Base-by-base conservation (phyloP, 1,140 invertebrate species). In the Formica exsecta region DNA sequence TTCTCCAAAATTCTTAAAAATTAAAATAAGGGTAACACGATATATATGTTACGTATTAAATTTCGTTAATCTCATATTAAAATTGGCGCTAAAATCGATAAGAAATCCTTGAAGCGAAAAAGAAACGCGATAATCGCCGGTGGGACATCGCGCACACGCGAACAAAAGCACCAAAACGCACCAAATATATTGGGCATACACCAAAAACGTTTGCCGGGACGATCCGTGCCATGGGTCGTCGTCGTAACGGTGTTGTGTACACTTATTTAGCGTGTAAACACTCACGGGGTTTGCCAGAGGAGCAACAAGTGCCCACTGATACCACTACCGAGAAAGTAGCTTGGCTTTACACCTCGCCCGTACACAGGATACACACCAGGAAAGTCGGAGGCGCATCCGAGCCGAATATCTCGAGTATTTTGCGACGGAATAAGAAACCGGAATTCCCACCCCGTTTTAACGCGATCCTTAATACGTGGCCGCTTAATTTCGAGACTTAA, bases 231-330 rank as follows among this genome's bases (percentile, higher is more conserved):
- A 3, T 66, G 76, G 68, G 68, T 71, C 51, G 76, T 81, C 65
- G 83, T 83, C 84, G 88, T 38, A 80, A 73, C 76, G 75, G 59
- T 86, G 85, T 89, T 89, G 84, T 89, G 86, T 77, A 86, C 89
- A 87, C 90, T 92, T 93, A 91, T 93, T 93, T 93, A 93, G 91
- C 89, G 88, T 91, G 92, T 93, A 93, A 93, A 93, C 92, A 92
- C 90, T 90, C 85, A 86, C 75, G 70, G 83, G 88, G 86, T 84
- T 89, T 88, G 90, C 92, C 89, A 87, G 87, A 87, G 73, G 87
- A 92, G 92, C 93, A 93, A 93, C 93, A 93, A 93, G 93, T 93
- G 93, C 88, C 88, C 89, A 85, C 85, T 66, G 73, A 83, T 87
- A 84, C 85, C 48, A 80, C 85, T 41, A 73, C 74, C 68, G 83